Evolutionary conservation across 53 echinoderm and acorn worm species (phyloP).

Genomic region (Patiria pectinifera): DNA sequence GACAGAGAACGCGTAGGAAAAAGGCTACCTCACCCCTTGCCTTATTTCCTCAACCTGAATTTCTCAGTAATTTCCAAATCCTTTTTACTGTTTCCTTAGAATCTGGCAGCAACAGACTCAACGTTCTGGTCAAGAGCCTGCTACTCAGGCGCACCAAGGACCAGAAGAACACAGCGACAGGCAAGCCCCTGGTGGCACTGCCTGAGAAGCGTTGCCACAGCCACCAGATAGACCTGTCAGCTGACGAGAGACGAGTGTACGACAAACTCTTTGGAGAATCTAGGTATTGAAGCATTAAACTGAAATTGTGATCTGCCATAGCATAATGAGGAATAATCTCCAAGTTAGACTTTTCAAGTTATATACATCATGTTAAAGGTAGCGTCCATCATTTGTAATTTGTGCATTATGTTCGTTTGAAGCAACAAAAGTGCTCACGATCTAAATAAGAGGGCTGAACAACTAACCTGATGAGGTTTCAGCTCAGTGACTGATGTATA

Average conservation of each 20-base stretch:
- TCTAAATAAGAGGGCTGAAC: no score
- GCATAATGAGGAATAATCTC: no score
- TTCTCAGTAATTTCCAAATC: neutral
- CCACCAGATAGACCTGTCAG: conserved; percentile 75
- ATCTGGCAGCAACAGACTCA: conserved; percentile 75
- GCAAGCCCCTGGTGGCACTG: conserved; percentile 82
- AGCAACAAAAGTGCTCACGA: no score
- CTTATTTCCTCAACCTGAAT: neutral
- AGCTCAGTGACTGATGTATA: no score
- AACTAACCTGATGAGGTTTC: no score
- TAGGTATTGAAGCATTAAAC: conserved; percentile 55
- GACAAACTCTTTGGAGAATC: conserved; percentile 84
- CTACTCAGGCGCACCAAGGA: conserved; percentile 90
- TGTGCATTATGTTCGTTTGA: no score
- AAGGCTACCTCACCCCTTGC: neutral
- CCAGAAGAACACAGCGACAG: conserved; percentile 70
- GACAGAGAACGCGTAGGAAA: no score
- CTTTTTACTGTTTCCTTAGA: neutral
- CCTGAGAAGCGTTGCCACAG: conserved; percentile 75
- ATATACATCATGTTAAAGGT: no score
- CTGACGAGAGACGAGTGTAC: conserved; percentile 85
- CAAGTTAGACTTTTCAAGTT: no score
- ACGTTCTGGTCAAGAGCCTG: conserved; percentile 82
- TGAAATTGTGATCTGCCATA: no score
- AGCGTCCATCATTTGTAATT: no score